Percentiles rank a stretch among this genome's conserved stretches.
phyloP scores from a whole-genome alignment of 2,797 vertebrate genomes.

The Poecilia wingei region DNA sequence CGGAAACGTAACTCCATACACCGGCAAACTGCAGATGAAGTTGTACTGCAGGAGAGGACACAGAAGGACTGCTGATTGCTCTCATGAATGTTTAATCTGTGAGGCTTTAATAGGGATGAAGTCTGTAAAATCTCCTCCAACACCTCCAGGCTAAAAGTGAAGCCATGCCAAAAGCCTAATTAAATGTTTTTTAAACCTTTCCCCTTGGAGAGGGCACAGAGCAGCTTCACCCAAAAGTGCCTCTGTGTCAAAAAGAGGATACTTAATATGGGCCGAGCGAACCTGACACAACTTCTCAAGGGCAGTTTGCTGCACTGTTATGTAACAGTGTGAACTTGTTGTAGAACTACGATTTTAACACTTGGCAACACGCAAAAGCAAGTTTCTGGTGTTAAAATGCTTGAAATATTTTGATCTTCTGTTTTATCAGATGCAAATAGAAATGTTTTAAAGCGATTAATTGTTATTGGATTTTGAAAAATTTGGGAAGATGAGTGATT shows the following conservation, averaged over 20 bases:
- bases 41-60: constrained; percentile 60
- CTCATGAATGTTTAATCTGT: constrained; percentile 80
- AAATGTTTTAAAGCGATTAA: neutral
- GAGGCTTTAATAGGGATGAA: constrained; percentile 70
- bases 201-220: constrained; percentile 71
- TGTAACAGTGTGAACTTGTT: constrained; percentile 2
- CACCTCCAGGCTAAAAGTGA: constrained; percentile 77
- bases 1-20: constrained; percentile 13
- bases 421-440: neutral
- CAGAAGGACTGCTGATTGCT: constrained; percentile 65
- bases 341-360: constrained; percentile 1
- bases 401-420: neutral
- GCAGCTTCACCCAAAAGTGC: constrained; percentile 57
- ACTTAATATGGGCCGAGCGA: constrained; percentile 35
- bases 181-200: constrained; percentile 81
- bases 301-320: constrained; percentile 9
- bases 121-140: constrained; percentile 75
- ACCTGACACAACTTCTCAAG: constrained; percentile 21
- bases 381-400: neutral
- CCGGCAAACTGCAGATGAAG: constrained; percentile 54
- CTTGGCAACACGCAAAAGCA: constrained; percentile 5
- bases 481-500: neutral
- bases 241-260: constrained; percentile 41
- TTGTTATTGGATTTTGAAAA: neutral
- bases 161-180: constrained; percentile 79